Conservation (phyloP, 2,888 invertebrate genomes). For the Callyntrura sp. region DNA sequence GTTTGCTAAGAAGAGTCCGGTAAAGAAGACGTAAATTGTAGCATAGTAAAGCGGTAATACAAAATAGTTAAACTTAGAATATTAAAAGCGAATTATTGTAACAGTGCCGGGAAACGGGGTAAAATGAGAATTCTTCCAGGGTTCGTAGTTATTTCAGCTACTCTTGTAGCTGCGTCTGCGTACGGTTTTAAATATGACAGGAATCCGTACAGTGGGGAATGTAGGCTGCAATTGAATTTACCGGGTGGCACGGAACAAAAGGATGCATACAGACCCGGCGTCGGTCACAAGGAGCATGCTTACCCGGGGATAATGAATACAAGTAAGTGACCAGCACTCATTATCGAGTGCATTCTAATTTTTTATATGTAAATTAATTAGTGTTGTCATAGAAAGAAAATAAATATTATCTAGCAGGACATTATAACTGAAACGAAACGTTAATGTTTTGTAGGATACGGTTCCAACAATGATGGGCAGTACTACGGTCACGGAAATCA, state of each 20-base stretch:
- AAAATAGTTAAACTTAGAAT: too few relatives aligned
- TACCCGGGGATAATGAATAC: conserved; percentile 64
- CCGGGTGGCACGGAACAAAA: conserved; percentile 49
- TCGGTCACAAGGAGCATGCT: conserved; percentile 37
- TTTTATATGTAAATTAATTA: neutral
- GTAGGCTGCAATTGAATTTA: conserved; percentile 62
- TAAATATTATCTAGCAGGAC: too few relatives aligned
- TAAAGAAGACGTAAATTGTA: neutral
- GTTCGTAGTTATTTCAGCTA: neutral
- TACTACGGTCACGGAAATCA: neutral
- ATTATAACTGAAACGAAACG: too few relatives aligned
- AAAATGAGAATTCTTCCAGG: conserved; percentile 46
- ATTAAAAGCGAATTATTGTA: too few relatives aligned
- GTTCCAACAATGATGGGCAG: conserved; percentile 41
- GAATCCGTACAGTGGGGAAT: conserved; percentile 69
- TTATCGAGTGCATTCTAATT: neutral
- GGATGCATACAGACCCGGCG: conserved; percentile 40
- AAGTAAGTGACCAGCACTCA: conserved; percentile 37
- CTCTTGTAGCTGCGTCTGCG: neutral
- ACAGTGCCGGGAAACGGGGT: conserved; percentile 20
- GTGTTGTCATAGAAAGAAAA: neutral
- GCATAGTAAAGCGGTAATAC: too few relatives aligned
- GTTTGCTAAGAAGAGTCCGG: conserved; percentile 16
- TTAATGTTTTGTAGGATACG: conserved; percentile 39
- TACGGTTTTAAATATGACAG: conserved; percentile 65